Evolutionary conservation across 1,140 invertebrate genomes (phyloP).

Genomic region (Papilio polytes): DNA sequence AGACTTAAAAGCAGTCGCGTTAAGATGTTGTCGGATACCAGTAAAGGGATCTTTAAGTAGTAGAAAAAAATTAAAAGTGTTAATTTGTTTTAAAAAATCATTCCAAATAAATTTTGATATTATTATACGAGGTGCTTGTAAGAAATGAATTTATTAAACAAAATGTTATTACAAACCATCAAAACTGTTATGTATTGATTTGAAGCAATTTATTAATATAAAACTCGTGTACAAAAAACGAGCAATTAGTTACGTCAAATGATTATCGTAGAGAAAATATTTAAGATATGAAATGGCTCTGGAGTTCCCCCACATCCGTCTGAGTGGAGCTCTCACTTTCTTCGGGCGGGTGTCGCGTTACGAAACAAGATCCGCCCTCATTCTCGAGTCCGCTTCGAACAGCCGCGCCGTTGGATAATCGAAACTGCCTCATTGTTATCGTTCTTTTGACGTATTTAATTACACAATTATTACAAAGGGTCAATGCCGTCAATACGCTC

Average conservation of each 20-base stretch:
- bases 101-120: background rate
- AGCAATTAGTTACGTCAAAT: conserved; percentile 15
- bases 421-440: conserved; percentile 52
- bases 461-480: conserved; percentile 62
- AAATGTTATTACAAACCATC: background rate
- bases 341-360: conserved; percentile 57
- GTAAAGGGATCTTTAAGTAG: background rate
- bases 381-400: conserved; percentile 55
- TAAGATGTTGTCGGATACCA: background rate
- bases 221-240: background rate
- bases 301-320: conserved; percentile 42
- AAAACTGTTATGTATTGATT: background rate
- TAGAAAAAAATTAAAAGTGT: background rate
- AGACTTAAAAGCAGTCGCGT: background rate
- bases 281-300: conserved; percentile 32
- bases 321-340: conserved; percentile 61
- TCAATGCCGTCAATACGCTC: conserved; percentile 55
- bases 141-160: background rate
- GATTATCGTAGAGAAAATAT: conserved; percentile 28
- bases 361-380: conserved; percentile 71
- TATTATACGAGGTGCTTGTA: background rate
- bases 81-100: background rate
- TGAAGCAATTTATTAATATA: conserved; percentile 1
- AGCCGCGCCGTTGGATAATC: conserved; percentile 51
- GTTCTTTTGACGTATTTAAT: conserved; percentile 52